Percentiles rank a stretch among this genome's conserved stretches.
These are phyloP conservation scores for Masnerella sp. DNA, from an alignment of 2,888 invertebrate species.

Conservation along the genomic window DNA sequence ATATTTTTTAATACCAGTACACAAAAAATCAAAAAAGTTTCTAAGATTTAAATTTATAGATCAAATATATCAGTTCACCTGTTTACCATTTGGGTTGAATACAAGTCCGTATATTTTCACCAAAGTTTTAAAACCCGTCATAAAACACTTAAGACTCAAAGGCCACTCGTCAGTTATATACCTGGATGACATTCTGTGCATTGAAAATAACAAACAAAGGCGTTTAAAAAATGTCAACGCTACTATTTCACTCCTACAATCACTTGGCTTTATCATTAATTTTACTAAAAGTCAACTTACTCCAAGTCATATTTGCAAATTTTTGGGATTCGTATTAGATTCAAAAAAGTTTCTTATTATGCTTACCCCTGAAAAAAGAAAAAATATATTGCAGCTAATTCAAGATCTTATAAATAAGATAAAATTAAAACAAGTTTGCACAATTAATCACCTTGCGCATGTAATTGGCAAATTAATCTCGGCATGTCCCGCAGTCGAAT, in stretches of 20 bases:
- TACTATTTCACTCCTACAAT: neutral
- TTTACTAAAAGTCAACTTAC: neutral
- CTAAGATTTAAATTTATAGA: neutral
- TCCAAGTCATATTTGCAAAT: constrained; percentile 16
- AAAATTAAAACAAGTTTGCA: no score
- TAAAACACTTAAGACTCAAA: neutral
- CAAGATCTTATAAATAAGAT: neutral
- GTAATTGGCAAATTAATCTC: constrained; percentile 29
- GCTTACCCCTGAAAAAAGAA: constrained; percentile 19
- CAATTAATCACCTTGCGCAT: constrained; percentile 20
- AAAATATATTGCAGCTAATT: neutral
- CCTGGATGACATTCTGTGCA: neutral
- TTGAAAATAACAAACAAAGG: neutral
- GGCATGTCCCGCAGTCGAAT: constrained; percentile 25
- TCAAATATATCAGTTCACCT: neutral
- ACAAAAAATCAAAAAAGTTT: neutral
- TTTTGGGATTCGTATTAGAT: constrained; percentile 15
- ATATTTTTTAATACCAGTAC: neutral
- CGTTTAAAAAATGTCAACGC: neutral
- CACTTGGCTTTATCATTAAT: neutral
- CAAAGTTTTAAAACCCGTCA: neutral
- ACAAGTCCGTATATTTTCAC: neutral
- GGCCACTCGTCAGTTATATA: neutral
- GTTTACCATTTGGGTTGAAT: neutral
- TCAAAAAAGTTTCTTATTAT: constrained; percentile 11